Evolutionary conservation across 2,888 invertebrate species (phyloP), one percentile per base, ranked within the genome.

Genomic region (Drosophila anomalata): DNA sequence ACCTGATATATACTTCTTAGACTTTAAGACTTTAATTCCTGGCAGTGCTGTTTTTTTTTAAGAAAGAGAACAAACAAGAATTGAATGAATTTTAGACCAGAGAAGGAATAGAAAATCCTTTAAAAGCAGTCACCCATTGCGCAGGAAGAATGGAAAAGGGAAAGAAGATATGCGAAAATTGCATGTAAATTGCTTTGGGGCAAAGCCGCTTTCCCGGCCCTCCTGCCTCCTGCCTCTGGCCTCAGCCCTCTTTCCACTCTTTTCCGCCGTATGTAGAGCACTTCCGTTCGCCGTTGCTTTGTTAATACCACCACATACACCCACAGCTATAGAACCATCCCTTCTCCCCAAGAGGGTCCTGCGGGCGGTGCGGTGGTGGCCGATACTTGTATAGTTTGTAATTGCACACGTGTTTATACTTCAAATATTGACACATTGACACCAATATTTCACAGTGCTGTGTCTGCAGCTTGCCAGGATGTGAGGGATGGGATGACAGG

Each of bases 321-420:
- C 44, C 42, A 33, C 33, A n/a, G 36, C 42, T 36, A 36, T 36
- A 2, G n/a, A 14, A 6, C 14, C 14, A 12, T 11, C 36, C n/a
- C 36, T n/a, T 2, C 12, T 7, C 9, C 14, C 39, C 53, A 47
- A 17, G 24, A 63, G 62, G 41, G 12, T 55, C 33, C 24, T 17
- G 12, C 29, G 22, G 22, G 20, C 50, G 22, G 12, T 17, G 47
- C 36, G 48, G 41, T 8, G 11, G 46, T 61, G 48, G 44, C 17
- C 31, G 48, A 6, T 55, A 52, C 72, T 76, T 76, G 72, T 85
- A 71, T 73, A 65, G 76, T 75, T 78, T 82, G 83, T 82, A 85
- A 82, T 82, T 82, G 86, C 82, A 69, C 73, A 83, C 80, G 80
- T 83, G 86, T 83, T 75, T 86, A 73, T 77, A 80, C 75, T 75